Evolutionary conservation across 2,113 vertebrate species (phyloP).

Genomic region (Zapus hudsonius): DNA sequence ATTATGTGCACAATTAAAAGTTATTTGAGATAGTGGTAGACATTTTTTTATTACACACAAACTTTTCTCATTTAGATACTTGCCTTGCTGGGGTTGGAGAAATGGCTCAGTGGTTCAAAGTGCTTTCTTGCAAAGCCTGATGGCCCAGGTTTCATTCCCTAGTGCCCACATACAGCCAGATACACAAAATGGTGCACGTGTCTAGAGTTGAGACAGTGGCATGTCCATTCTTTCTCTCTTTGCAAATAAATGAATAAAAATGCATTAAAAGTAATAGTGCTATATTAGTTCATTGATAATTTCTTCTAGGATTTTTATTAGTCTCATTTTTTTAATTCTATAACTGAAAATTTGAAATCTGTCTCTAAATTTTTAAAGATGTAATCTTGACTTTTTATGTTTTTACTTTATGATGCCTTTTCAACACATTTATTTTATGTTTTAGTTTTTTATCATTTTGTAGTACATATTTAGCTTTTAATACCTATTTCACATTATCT

Average conservation of each 20-base stretch:
- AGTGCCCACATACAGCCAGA: too few species aligned
- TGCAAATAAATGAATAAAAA: neutral
- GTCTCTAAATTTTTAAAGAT: constrained; percentile 14
- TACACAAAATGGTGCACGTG: too few species aligned
- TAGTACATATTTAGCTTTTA: neutral
- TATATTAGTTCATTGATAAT: neutral
- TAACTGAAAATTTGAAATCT: neutral
- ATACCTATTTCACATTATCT: neutral
- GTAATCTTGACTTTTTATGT: neutral
- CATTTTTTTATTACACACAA: too few species aligned
- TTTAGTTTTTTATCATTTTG: neutral
- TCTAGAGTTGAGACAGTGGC: too few species aligned
- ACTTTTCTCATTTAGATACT: too few species aligned
- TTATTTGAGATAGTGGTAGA: neutral
- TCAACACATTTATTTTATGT: neutral
- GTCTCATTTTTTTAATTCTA: neutral
- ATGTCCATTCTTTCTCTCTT: too few species aligned
- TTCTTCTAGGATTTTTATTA: constrained; percentile 45
- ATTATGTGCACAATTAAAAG: neutral
- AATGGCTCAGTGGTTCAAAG: too few species aligned
- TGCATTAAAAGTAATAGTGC: neutral
- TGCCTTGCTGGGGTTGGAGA: too few species aligned
- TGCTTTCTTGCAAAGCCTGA: too few species aligned
- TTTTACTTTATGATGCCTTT: neutral
- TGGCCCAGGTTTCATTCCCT: too few species aligned